Evolutionary conservation across 1,140 invertebrate species (phyloP), one percentile per base, ranked within the genome.

Genomic region (Calosoma granatense): DNA sequence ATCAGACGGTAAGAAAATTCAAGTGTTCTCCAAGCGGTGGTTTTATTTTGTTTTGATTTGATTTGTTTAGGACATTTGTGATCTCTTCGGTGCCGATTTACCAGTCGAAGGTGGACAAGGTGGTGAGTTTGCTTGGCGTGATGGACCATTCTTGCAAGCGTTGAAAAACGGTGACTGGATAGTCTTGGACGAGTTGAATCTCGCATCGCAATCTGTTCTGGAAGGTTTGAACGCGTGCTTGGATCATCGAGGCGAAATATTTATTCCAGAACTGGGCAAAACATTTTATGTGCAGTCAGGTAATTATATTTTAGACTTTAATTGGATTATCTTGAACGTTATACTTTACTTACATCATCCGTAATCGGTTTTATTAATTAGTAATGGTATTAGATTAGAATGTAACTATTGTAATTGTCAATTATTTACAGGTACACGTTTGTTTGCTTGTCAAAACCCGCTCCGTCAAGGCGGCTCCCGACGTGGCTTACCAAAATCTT

Each of bases 381-480:
- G n/a, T n/a, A n/a, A n/a, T n/a, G n/a, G n/a, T n/a, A n/a, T n/a
- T n/a, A n/a, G n/a, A n/a, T n/a, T n/a, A n/a, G n/a, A n/a, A n/a
- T n/a, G n/a, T n/a, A n/a, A n/a, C n/a, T n/a, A n/a, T n/a, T n/a
- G n/a, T n/a, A n/a, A n/a, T n/a, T n/a, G n/a, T n/a, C n/a, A n/a
- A 26, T 19, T 52, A 3, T 55, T 55, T 61, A 43, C 22, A 56
- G 74, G 79, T 53, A 97, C 94, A 0, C 83, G 88, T 64, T 82
- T 99, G 30, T 99, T 99, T 74, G 97, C 88, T 11, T 98, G 95
- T 71, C 97, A 99, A 76, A 99, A 99, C 81, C 97, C 97, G 0
- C 74, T 94, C n/a, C 84, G 83, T 66, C 92, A 99, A 77, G 97
- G 97, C 23, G 94, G 96, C 1, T 94, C 90, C 1, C 79, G 97